Evolutionary conservation across 1,140 invertebrate genomes (phyloP), one percentile per base, ranked within the genome.

Genomic region (Orchestia grillus): DNA sequence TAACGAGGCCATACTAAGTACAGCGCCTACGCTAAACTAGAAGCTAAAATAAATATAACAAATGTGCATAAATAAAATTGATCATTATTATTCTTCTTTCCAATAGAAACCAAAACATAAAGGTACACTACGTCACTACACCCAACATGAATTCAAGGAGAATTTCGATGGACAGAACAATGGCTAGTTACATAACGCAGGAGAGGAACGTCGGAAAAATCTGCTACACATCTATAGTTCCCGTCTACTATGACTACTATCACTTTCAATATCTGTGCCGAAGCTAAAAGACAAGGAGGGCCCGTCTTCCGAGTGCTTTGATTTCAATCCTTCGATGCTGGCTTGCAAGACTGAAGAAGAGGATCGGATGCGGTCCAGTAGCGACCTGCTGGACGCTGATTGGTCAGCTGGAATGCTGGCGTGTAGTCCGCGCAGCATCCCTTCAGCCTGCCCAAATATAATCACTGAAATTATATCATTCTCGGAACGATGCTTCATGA

Each of bases 1-100:
- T 44, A 90, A 44, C 88, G n/a, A 41, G 11, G 88, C 88, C 62
- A 44, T 94, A 45, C 92, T 94, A 94, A 94, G 92, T 94, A 94
- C 92, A 45, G 43, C 44, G 43, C 92, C 92, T 94, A 94, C 4
- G 40, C 92, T 94, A 8, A 42, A 44, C 92, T 94, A 94, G 4
- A 40, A 44, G 44, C 92, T 94, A 94, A 44, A 94, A 94, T 94
- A 94, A 96, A 96, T 44, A 96, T 87, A 96, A 87, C 19, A 96
- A 77, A 88, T 88, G 47, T 96, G 95, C 77, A 96, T 96, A 96
- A 96, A 87, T 96, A 96, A 88, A 44, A 44, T 87, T 95, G 28
- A 42, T 91, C 62, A 77, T 36, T 77, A 77, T 77, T 77, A 77
- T 90, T 44, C 43, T 90, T 44, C 36, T 90, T 90, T 43, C 40